Evolutionary conservation across 2,797 vertebrate genomes (phyloP).

Genomic region (Enteromius thamalakanensis): DNA sequence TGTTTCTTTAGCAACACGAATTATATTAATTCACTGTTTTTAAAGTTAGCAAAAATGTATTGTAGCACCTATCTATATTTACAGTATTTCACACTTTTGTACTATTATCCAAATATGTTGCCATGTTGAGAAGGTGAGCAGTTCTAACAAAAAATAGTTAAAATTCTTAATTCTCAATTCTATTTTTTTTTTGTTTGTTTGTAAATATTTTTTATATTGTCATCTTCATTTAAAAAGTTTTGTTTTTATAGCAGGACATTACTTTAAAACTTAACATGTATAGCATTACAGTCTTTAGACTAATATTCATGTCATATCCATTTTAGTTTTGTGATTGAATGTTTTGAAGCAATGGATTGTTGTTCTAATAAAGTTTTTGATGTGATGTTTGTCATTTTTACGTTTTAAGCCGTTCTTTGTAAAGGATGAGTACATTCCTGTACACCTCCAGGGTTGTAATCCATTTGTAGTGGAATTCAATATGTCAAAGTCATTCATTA

Average conservation of each 20-base stretch:
- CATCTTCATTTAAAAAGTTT: neutral
- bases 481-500: neutral
- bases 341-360: slow-evolving; percentile 10
- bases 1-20: slow-evolving; percentile 46
- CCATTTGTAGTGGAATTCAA: neutral
- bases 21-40: slow-evolving; percentile 59
- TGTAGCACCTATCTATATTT: slow-evolving; percentile 30
- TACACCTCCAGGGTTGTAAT: neutral
- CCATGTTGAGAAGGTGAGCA: neutral
- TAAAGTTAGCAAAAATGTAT: slow-evolving; percentile 21
- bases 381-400: neutral
- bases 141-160: neutral
- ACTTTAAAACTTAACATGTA: neutral
- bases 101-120: neutral
- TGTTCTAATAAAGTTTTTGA: slow-evolving; percentile 44
- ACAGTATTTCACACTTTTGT: slow-evolving; percentile 38
- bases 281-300: neutral
- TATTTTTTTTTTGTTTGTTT: neutral
- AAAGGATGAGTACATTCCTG: neutral
- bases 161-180: neutral
- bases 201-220: slow-evolving; percentile 25
- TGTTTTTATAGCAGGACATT: neutral
- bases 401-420: neutral
- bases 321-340: slow-evolving; percentile 37
- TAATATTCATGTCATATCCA: neutral